Base-by-base conservation (phyloP, 2,888 invertebrate genomes). In the Petrophora chlorosata region DNA sequence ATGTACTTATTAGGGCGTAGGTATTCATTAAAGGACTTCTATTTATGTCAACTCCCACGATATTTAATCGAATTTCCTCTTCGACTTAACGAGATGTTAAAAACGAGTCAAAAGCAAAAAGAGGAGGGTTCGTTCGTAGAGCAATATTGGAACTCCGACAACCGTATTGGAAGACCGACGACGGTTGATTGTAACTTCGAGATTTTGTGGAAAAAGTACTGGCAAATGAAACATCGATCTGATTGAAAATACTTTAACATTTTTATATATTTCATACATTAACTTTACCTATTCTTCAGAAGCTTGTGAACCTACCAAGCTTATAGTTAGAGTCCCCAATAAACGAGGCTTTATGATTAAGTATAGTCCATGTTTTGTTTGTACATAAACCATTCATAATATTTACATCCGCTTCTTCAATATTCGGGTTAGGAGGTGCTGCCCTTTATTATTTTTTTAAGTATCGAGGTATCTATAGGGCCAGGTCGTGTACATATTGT, bases 81-180 rank as follows among this genome's bases (percentile, higher is more conserved):
- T 54, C 44, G 53, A 61, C 53, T 65, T 73, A 71, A 72, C 67
- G 68, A 72, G 70, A 70, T 63, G 70, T 64, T 70, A 54, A 68
- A 63, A 67, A 64, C 62, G 56, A 59, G 59, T 64, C 56, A 63
- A 63, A 65, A 54, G 60, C 59, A 67, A 68, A 67, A 67, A 63
- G 53, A 56, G 44, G 59, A 59, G 61, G 62, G 62, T 53, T 54
- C 58, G 44, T 47, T 46, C 53, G 51, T 26, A 36, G 33, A 45
- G 54, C 58, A 53, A 64, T 63, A 65, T 63, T 56, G 51, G 56
- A 59, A 25, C 33, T 36, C 47, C 50, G 50, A 54, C 55, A 44
- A 48, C 48, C 39, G 54, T 56, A 43, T 53, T 50, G 52, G 42
- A 44, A 54, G 54, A 44, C 47, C 48, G 53, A 49, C 61, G 59